A percentile compares a stretch with the other conserved stretches of the same genome.
These are phyloP conservation scores for Harpagoxenus sublaevis DNA, from an alignment of 2,888 invertebrate genomes.

Conservation along the genomic window DNA sequence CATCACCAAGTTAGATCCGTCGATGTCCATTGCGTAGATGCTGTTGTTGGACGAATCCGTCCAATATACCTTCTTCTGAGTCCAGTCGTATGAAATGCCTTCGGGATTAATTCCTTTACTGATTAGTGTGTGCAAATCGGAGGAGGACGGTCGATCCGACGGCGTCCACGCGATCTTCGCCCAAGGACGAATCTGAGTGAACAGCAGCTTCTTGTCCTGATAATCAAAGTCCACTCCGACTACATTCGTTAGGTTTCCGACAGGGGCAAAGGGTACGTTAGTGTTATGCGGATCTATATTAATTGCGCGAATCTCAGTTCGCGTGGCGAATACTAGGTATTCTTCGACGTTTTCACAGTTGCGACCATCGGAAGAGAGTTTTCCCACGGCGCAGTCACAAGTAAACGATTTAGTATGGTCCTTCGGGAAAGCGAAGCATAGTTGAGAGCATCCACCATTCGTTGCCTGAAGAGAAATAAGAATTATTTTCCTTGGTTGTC, in stretches of 20 bases:
- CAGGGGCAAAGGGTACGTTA: slow-evolving; percentile 94
- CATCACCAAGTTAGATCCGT: slow-evolving; percentile 95
- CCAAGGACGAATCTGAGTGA: slow-evolving; percentile 97
- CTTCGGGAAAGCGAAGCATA: slow-evolving; percentile 97
- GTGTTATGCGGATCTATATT: slow-evolving; percentile 94
- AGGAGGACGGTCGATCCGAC: slow-evolving; percentile 90
- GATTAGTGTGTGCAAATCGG: slow-evolving; percentile 90
- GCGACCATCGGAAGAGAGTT: slow-evolving; percentile 89
- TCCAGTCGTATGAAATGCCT: slow-evolving; percentile 99
- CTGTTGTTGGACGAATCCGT: slow-evolving; percentile 98
- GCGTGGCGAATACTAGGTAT: slow-evolving; percentile 96
- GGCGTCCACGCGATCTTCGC: slow-evolving; percentile 94
- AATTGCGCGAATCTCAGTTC: slow-evolving; percentile 97
- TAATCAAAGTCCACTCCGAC: slow-evolving; percentile 99
- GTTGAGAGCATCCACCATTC: slow-evolving; percentile 96
- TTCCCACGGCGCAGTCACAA: slow-evolving; percentile 98
- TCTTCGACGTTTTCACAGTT: slow-evolving; percentile 95
- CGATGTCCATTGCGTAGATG: slow-evolving; percentile 97
- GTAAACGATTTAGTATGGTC: slow-evolving; percentile 88
- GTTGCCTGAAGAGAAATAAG: not conserved
- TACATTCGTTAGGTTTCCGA: slow-evolving; percentile 95
- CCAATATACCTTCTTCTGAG: slow-evolving; percentile 99
- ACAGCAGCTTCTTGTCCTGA: slow-evolving; percentile 94
- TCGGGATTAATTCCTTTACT: slow-evolving; percentile 95
- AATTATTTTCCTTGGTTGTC: not conserved